Conservation (phyloP, 2,113 vertebrate species). For the Cranoglanis bouderius region DNA sequence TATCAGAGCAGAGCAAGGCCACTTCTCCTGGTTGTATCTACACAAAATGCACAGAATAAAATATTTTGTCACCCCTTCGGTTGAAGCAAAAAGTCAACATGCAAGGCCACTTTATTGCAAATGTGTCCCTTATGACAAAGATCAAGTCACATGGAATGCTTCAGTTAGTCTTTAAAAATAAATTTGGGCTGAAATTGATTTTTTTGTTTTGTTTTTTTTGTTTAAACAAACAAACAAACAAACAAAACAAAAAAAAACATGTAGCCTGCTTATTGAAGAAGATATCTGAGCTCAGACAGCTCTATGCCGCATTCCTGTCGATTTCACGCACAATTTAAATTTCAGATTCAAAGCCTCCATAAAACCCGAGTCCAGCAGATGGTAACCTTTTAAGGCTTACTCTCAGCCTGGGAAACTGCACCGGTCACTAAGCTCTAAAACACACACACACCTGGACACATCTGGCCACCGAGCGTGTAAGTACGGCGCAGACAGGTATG, state of each 20-base stretch:
- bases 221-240: too few species aligned
- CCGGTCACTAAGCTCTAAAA: conserved; percentile 12
- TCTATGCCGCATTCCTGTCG: not conserved
- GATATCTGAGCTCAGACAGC: not conserved
- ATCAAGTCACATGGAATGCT: not conserved
- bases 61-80: too few species aligned
- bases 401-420: not conserved
- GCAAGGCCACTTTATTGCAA: not conserved
- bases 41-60: not conserved
- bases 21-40: not conserved
- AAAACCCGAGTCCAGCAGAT: conserved; percentile 9
- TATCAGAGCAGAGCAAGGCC: not conserved
- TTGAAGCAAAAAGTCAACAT: not conserved
- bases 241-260: too few species aligned
- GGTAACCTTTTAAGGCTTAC: not conserved
- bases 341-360: not conserved
- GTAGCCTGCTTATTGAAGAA: not conserved
- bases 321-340: conserved; percentile 18
- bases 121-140: not conserved
- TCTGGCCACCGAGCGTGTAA: conserved; percentile 34
- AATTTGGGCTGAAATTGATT: not conserved
- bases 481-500: conserved; percentile 57
- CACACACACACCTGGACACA: conserved; percentile 36
- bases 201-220: too few species aligned
- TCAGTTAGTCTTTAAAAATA: not conserved